Evolutionary conservation across 53 echinoderm and acorn worm genomes (phyloP).

Genomic region (Paelopatides confundens): DNA sequence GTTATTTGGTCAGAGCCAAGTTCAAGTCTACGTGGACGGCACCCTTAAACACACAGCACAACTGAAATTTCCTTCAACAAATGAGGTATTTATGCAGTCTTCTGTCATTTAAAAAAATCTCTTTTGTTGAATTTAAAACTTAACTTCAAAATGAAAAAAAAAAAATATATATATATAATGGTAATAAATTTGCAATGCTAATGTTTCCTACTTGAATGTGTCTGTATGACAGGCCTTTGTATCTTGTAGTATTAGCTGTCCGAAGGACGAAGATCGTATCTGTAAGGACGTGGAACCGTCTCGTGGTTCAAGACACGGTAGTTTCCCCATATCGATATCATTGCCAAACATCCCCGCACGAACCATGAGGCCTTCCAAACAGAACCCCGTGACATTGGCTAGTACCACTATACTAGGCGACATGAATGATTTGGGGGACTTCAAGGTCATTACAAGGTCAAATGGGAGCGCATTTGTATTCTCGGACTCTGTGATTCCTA

Average conservation of each 20-base stretch:
- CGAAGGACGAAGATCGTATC: slow-evolving; percentile 32
- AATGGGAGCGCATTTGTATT: slow-evolving; percentile 95
- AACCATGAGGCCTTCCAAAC: slow-evolving; percentile 39
- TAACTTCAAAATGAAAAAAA: too few relatives aligned
- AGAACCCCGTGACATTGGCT: slow-evolving; percentile 28
- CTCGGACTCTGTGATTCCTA: slow-evolving; percentile 81
- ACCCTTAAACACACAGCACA: slow-evolving; percentile 79
- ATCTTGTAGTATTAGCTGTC: slow-evolving; percentile 80
- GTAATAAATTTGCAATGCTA: too few relatives aligned
- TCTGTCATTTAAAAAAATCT: too few relatives aligned
- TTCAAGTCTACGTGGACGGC: slow-evolving; percentile 88
- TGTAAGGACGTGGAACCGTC: slow-evolving; percentile 22
- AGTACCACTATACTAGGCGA: slow-evolving; percentile 63
- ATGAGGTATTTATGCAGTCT: slow-evolving; percentile 62
- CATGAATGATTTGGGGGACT: slow-evolving; percentile 90
- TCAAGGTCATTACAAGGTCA: slow-evolving; percentile 79
- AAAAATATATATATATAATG: too few relatives aligned
- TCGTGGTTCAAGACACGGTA: slow-evolving; percentile 15
- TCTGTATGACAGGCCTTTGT: slow-evolving; percentile 67
- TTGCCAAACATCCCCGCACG: slow-evolving; percentile 43
- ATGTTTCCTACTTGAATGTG: too few relatives aligned
- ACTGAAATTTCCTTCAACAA: slow-evolving; percentile 83
- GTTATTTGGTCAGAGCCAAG: slow-evolving; percentile 92
- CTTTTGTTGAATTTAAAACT: too few relatives aligned
- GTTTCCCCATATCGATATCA: slow-evolving; percentile 45